Percentiles rank a stretch among this genome's conserved stretches.
Evolutionary conservation across 1,140 invertebrate species (phyloP).

Genomic region (Sitophilus oryzae): DNA sequence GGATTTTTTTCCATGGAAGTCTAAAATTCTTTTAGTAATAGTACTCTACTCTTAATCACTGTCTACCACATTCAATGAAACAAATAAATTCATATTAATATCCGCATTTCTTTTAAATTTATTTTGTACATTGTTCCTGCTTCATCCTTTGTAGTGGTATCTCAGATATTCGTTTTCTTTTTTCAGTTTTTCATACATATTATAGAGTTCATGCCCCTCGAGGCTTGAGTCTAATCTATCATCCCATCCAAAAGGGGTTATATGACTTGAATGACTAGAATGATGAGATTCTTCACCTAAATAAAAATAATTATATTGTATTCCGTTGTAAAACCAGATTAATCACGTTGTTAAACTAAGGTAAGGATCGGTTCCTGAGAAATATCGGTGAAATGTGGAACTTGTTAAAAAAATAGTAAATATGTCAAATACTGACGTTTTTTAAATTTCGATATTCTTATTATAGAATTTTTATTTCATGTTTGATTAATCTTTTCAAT

Average conservation of each 20-base stretch:
- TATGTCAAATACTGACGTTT: too few relatives aligned
- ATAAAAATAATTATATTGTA: too few relatives aligned
- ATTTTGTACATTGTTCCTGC: too few relatives aligned
- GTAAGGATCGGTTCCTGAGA: too few relatives aligned
- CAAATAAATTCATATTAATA: background rate
- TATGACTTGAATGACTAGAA: constrained; percentile 2
- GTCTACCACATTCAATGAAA: background rate
- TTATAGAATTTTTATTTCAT: too few relatives aligned
- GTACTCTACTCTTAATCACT: background rate
- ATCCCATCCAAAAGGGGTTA: constrained; percentile 16
- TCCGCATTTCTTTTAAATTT: too few relatives aligned
- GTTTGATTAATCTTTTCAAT: too few relatives aligned
- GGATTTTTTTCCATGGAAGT: background rate
- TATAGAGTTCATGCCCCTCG: constrained; percentile 17
- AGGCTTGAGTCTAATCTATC: constrained; percentile 6
- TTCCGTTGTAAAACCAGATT: too few relatives aligned
- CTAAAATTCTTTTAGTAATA: background rate
- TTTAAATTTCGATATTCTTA: too few relatives aligned
- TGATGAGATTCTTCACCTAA: constrained; percentile 11
- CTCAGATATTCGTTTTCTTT: constrained; percentile 4
- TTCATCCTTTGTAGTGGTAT: background rate
- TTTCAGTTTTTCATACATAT: constrained; percentile 22
- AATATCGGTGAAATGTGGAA: too few relatives aligned
- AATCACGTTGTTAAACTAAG: too few relatives aligned
- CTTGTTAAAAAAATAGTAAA: too few relatives aligned